phyloP scores from a whole-genome alignment of 2,797 vertebrate genomes.

The Aphelocoma californica region DNA sequence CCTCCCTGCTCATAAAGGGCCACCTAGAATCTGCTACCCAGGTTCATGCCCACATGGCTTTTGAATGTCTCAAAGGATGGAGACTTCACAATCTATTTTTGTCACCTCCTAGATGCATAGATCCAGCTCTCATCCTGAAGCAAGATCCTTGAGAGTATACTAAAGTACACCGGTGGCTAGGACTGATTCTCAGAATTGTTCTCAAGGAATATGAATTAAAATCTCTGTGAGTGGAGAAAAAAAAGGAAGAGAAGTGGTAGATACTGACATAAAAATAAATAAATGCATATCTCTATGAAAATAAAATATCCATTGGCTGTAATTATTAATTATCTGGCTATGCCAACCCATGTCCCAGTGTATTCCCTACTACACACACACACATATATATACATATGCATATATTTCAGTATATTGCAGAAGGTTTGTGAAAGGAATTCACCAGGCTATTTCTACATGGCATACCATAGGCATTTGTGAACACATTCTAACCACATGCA shows the following conservation, averaged over 20 bases:
- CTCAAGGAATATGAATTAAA: background rate
- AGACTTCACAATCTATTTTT: background rate
- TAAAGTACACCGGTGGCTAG: background rate
- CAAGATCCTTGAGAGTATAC: background rate
- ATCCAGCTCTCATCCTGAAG: background rate
- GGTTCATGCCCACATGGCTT: background rate
- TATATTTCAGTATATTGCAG: background rate
- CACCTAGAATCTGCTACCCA: background rate
- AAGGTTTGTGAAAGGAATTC: background rate
- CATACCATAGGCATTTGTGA: background rate
- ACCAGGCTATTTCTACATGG: background rate
- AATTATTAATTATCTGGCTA: background rate
- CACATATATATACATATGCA: fast-evolving
- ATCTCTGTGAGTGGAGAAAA: background rate
- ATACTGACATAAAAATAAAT: background rate
- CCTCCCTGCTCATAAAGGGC: background rate
- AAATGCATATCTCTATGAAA: background rate
- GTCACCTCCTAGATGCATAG: background rate
- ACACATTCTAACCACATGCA: background rate
- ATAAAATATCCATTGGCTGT: background rate
- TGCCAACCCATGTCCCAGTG: background rate
- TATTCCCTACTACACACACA: background rate
- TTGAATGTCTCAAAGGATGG: background rate
- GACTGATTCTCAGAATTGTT: background rate
- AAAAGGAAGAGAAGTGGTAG: background rate